Conservation (phyloP, 1,140 invertebrate species). For the Cephus cinctus region DNA sequence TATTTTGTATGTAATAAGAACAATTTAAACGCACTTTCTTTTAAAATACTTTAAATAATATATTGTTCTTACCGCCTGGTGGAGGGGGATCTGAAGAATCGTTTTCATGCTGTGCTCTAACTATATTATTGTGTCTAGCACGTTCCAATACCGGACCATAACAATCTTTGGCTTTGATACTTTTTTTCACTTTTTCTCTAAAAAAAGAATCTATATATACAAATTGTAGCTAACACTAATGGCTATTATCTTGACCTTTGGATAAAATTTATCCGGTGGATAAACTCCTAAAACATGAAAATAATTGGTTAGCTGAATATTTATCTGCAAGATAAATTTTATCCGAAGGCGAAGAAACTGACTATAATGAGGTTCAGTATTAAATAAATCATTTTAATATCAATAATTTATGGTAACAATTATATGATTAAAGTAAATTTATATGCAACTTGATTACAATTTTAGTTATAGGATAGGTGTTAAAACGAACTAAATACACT, state of each 20-base stretch:
- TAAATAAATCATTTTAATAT: conserved; percentile 7
- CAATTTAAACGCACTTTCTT: too few relatives aligned
- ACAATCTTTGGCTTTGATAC: conserved; percentile 81
- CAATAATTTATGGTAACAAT: not conserved
- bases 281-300: too few relatives aligned
- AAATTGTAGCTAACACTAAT: too few relatives aligned
- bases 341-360: too few relatives aligned
- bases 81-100: conserved; percentile 60
- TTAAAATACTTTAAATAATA: too few relatives aligned
- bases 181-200: conserved; percentile 75
- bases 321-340: too few relatives aligned
- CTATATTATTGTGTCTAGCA: conserved; percentile 61
- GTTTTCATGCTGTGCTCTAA: conserved; percentile 60
- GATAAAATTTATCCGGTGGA: too few relatives aligned
- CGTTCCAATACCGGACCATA: conserved; percentile 86
- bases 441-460: conserved; percentile 6
- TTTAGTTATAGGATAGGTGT: not conserved
- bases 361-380: conserved; percentile 8
- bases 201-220: too few relatives aligned
- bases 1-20: too few relatives aligned
- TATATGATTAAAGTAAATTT: conserved; percentile 11
- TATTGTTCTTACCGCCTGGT: conserved; percentile 48
- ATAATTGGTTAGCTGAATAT: too few relatives aligned
- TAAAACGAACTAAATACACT: too few relatives aligned
- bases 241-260: too few relatives aligned